A percentile compares a stretch with the other conserved stretches of the same genome.
These are phyloP conservation scores for Chaetorhynchus papuensis DNA, from an alignment of 2,113 vertebrate genomes.

Conservation along the genomic window DNA sequence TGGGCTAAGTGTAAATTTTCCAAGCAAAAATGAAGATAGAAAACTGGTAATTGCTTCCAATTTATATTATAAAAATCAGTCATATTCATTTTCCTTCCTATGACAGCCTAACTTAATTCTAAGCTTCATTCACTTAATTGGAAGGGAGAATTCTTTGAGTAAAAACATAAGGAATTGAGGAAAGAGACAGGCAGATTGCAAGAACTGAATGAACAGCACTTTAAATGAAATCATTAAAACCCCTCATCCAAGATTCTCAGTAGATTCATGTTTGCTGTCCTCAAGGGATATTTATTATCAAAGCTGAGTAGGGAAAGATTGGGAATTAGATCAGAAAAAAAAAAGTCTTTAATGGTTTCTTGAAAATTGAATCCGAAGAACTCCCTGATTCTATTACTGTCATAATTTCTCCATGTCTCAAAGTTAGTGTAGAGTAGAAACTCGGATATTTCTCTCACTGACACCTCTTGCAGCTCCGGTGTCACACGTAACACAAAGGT, in stretches of 20 bases:
- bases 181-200: constrained; percentile 1
- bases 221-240: constrained; percentile 45
- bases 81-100: constrained; percentile 37
- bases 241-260: neutral
- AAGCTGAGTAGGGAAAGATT: constrained; percentile 31
- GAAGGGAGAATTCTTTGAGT: constrained; percentile 2
- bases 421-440: neutral
- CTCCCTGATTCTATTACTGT: neutral
- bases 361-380: constrained; percentile 14
- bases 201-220: constrained; percentile 22
- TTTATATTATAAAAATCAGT: constrained; percentile 57
- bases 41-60: constrained; percentile 61
- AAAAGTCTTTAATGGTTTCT: neutral
- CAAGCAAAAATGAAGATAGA: constrained; percentile 29
- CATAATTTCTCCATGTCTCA: constrained; percentile 2
- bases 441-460: neutral
- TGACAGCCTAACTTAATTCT: constrained; percentile 51
- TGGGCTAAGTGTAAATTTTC: constrained; percentile 59
- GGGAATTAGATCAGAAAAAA: constrained; percentile 25
- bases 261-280: constrained; percentile 51
- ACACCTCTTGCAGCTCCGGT: neutral
- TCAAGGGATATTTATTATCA: constrained; percentile 46
- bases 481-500: neutral
- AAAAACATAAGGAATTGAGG: constrained; percentile 7
- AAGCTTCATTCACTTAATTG: constrained; percentile 59